Conservation (phyloP, 2,797 vertebrate genomes). For the Prunella strophiata region DNA sequence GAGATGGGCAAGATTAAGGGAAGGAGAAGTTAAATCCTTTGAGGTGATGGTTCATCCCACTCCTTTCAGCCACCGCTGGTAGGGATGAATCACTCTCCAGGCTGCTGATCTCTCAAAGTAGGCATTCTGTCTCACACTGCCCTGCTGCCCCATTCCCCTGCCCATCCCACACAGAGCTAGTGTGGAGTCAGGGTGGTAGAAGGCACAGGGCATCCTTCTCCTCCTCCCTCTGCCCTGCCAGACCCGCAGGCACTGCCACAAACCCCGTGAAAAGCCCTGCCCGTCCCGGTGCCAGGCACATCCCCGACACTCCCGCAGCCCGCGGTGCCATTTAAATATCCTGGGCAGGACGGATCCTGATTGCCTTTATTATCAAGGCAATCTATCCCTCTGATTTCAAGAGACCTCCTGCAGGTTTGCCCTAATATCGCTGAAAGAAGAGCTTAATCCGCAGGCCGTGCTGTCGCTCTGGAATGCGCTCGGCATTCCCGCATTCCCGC, state of each 20-base stretch:
- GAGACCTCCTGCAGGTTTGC: conserved; percentile 5
- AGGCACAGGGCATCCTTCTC: neutral
- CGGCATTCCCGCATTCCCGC: neutral
- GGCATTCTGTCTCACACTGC: neutral
- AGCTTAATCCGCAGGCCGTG: neutral
- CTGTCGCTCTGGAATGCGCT: accelerated
- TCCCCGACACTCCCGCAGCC: neutral
- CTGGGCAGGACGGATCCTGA: neutral
- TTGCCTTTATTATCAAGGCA: conserved; percentile 24
- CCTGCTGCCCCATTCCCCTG: accelerated
- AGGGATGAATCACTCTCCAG: accelerated
- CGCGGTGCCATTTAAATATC: neutral
- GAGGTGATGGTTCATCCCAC: accelerated
- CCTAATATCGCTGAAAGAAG: neutral
- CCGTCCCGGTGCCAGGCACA: neutral
- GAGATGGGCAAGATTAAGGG: neutral
- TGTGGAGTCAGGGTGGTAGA: neutral
- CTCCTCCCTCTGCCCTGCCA: neutral
- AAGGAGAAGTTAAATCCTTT: neutral
- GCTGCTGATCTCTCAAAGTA: neutral
- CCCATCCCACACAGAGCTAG: too few relatives aligned
- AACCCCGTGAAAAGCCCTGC: accelerated
- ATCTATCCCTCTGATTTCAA: conserved; percentile 37
- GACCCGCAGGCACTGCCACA: neutral
- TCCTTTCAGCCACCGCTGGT: neutral